Conservation (phyloP, 37 sponge, comb jelly and placozoan genomes). For the Halisarca cf. caerulea region DNA sequence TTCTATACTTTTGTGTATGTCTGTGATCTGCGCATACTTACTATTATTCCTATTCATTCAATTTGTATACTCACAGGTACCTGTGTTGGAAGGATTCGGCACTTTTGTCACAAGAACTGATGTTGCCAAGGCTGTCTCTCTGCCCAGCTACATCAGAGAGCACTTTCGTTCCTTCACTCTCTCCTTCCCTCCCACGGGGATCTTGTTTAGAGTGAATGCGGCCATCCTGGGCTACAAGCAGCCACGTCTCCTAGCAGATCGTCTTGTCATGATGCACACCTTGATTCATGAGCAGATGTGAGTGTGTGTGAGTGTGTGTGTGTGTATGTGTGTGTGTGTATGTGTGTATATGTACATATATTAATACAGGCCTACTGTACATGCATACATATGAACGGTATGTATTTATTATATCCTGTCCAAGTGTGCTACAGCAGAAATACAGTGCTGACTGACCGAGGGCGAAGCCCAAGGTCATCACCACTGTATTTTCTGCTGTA, state of each 20-base stretch:
- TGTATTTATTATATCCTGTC: too few species aligned
- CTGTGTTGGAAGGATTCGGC: constrained; percentile 23
- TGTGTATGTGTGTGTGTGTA: constrained; percentile 41
- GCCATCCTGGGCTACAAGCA: constrained; percentile 64
- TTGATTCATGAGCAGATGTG: constrained; percentile 76
- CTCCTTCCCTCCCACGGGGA: constrained; percentile 48
- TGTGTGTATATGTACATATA: background rate
- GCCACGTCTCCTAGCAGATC: constrained; percentile 54
- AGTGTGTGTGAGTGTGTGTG: constrained; percentile 31
- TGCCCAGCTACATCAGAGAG: constrained; percentile 53
- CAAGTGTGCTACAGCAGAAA: too few species aligned
- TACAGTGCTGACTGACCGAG: too few species aligned
- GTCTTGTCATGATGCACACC: constrained; percentile 59
- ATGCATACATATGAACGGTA: background rate
- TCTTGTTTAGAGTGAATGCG: constrained; percentile 44
- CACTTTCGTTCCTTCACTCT: constrained; percentile 77
- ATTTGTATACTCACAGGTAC: constrained; percentile 6
- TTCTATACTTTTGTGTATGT: background rate
- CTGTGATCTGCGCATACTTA: too few species aligned
- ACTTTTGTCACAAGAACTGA: constrained; percentile 46
- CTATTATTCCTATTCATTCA: too few species aligned
- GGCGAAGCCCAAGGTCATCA: too few species aligned
- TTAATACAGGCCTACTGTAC: background rate
- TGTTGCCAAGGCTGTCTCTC: background rate
- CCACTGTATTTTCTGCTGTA: too few species aligned